Evolutionary conservation across 2,888 invertebrate genomes (phyloP).

Genomic region (Drosophila silvestris): DNA sequence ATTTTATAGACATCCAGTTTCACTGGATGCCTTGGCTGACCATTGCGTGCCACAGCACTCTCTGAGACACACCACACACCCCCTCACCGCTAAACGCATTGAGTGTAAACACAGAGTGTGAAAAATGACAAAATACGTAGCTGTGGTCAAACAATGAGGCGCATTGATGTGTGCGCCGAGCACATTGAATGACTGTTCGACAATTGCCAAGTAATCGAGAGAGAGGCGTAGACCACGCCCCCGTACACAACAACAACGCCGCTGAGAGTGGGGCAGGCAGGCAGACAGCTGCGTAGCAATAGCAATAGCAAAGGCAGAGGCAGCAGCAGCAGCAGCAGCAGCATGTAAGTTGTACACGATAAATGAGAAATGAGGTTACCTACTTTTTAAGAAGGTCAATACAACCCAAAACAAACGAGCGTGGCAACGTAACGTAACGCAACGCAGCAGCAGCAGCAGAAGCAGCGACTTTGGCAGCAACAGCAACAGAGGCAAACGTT

Average conservation of each 20-base stretch:
- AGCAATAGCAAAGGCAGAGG: conserved; percentile 8
- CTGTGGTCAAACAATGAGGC: conserved; percentile 60
- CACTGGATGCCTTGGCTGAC: background rate
- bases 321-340: conserved; percentile 31
- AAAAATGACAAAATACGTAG: conserved; percentile 22
- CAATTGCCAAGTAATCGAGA: conserved; percentile 41
- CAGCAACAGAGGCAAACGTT: conserved; percentile 24
- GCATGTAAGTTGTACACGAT: conserved; percentile 83
- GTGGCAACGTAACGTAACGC: conserved; percentile 67
- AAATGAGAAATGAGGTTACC: conserved; percentile 85
- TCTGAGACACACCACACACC: background rate
- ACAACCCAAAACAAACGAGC: conserved; percentile 82
- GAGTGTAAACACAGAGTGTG: conserved; percentile 14
- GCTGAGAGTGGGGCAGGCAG: conserved; percentile 28
- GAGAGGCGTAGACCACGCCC: conserved; percentile 18
- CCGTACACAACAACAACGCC: background rate
- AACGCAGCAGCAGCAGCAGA: conserved; percentile 27
- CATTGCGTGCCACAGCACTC: background rate
- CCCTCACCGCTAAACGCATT: background rate
- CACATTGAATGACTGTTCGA: conserved; percentile 44
- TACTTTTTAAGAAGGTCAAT: conserved; percentile 85
- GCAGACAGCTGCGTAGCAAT: conserved; percentile 23
- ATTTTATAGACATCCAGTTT: background rate
- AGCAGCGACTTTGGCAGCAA: conserved; percentile 14
- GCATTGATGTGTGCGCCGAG: conserved; percentile 42